A percentile compares a stretch with the other conserved stretches of the same genome.
These are phyloP conservation scores for Rachycentron canadum DNA, from an alignment of 2,797 vertebrate genomes.

Conservation along the genomic window DNA sequence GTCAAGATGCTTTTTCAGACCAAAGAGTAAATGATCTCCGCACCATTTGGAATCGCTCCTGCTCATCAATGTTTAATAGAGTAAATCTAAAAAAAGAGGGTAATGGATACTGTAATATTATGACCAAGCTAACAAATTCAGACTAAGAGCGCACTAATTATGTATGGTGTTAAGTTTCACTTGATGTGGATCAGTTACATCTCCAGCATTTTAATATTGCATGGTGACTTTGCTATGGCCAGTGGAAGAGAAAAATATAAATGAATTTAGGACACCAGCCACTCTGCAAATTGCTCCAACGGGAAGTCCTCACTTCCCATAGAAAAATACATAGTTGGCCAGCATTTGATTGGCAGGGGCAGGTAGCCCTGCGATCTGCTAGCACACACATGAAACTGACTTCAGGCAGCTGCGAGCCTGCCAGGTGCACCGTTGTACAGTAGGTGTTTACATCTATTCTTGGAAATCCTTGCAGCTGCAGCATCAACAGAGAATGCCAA, in stretches of 20 bases:
- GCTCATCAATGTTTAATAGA: conserved; percentile 22
- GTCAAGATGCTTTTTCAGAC: conserved; percentile 8
- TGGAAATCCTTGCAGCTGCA: conserved; percentile 50
- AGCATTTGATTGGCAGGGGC: not conserved
- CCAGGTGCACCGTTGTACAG: conserved; percentile 23
- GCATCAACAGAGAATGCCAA: conserved; percentile 23
- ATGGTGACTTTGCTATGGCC: conserved; percentile 17
- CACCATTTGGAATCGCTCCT: not conserved
- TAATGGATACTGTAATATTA: conserved; percentile 6
- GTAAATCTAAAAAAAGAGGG: conserved; percentile 16
- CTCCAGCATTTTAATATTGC: conserved; percentile 14
- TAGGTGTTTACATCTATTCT: conserved; percentile 51
- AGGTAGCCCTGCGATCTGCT: not conserved
- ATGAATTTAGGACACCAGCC: not conserved
- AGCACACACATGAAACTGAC: not conserved
- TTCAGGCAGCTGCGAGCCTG: not conserved
- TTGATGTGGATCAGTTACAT: conserved; percentile 27
- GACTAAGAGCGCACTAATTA: conserved; percentile 26
- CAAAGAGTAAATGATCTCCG: conserved; percentile 10
- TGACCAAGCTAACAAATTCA: conserved; percentile 1
- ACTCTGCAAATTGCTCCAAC: not conserved
- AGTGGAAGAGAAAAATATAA: not conserved
- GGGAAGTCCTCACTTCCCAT: not conserved
- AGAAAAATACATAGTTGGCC: not conserved
- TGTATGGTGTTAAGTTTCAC: conserved; percentile 20